Conservation (phyloP, 2,888 invertebrate genomes). For the Mythimna impura region DNA sequence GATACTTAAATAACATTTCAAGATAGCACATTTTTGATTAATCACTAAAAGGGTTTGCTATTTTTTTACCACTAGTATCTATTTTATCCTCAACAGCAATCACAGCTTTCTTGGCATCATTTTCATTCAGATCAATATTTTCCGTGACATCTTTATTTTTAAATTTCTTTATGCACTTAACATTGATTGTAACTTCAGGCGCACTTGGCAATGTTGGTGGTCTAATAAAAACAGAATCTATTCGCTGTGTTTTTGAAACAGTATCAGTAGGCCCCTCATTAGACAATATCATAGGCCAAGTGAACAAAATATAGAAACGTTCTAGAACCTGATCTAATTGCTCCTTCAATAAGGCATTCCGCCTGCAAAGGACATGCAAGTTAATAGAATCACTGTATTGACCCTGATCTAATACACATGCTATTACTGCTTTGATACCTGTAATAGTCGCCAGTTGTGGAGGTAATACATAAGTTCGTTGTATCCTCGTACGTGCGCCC, state of each 20-base stretch:
- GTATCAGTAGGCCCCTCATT: constrained; percentile 63
- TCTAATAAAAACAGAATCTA: constrained; percentile 32
- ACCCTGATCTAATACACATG: constrained; percentile 59
- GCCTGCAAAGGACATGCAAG: constrained; percentile 66
- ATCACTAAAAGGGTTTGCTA: constrained; percentile 1
- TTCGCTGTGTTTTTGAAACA: constrained; percentile 18
- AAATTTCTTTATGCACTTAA: constrained; percentile 45
- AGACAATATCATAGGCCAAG: constrained; percentile 83
- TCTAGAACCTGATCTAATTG: constrained; percentile 72
- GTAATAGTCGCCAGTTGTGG: constrained; percentile 81
- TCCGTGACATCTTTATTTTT: constrained; percentile 36
- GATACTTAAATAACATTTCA: neutral
- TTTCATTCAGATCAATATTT: constrained; percentile 55
- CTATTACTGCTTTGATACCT: constrained; percentile 78
- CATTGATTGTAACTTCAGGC: constrained; percentile 56
- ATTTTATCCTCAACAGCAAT: constrained; percentile 16
- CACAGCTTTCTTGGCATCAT: constrained; percentile 9
- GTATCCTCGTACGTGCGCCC: neutral
- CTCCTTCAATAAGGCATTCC: constrained; percentile 70
- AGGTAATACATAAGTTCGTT: constrained; percentile 75
- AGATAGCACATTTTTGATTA: neutral
- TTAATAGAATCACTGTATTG: constrained; percentile 57
- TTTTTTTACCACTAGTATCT: constrained; percentile 9
- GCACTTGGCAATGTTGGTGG: constrained; percentile 41
- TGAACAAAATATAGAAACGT: constrained; percentile 76